Base-by-base conservation (phyloP, 2,797 vertebrate genomes). In the Sebastes taczanowskii region DNA sequence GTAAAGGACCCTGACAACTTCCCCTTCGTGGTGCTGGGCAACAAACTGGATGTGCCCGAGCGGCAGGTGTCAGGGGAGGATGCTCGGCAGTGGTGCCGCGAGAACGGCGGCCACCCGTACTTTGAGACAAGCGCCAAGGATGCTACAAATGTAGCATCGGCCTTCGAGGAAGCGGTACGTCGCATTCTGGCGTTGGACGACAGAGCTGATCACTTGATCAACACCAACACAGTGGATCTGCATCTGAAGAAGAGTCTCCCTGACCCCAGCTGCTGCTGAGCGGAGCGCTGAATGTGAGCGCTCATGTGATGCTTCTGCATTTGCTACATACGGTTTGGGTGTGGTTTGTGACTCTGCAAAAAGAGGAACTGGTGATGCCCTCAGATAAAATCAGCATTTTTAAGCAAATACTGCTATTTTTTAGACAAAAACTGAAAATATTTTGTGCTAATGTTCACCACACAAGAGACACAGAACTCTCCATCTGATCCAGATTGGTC, bases 81-180 rank as follows among this genome's bases (percentile, higher is more conserved):
- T 29, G 98, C 94, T 0, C 95, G 96, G 46, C 93, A 91, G 84
- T 99, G 98, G 98, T 99, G 98, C 92, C 92, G 93, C 7, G 97
- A 99, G 78, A 98, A 98, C 25, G 98, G 98, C 7, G 97, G 97
- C 71, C 94, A 96, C 86, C 96, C 98, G 1, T 99, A 99, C 92
- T 99, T 98, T 83, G 98, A 99, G 95, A 99, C 97, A 0, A 99
- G 98, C 30, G 98, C 98, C 60, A 99, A 98, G 90, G 98, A 99
- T 78, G 95, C 98, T 46, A 98, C 96, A 3, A 99, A 99, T 2
- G 98, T 99, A 4, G 95, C 97, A 0, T 95, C 95, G 4, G 98
- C 97, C 69, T 99, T 99, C 79, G 97, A 99, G 91, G 98, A 99
- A 92, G 98, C 97, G 0, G 97, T 98, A 46, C 96, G 97, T 25